Conservation (phyloP, 2,797 vertebrate genomes). For the Echeneis naucrates region DNA sequence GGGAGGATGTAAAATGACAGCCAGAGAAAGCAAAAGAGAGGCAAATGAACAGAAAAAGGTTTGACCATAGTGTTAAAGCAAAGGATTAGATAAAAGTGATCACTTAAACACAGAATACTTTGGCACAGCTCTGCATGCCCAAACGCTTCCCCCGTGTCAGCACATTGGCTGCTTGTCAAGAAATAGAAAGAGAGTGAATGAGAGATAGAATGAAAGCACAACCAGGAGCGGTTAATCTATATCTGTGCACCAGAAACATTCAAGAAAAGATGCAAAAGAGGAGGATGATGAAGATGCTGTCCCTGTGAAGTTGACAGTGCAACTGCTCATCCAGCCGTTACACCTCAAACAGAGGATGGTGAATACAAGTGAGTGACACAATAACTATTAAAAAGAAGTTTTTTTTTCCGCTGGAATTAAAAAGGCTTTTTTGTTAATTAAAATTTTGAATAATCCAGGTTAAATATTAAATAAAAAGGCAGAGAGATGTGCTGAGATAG, state of each 20-base stretch:
- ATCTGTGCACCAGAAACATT: slow-evolving; percentile 19
- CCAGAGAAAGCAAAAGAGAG: slow-evolving; percentile 23
- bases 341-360: slow-evolving; percentile 5
- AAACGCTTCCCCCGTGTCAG: slow-evolving; percentile 74
- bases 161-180: slow-evolving; percentile 73
- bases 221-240: slow-evolving; percentile 32
- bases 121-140: slow-evolving; percentile 61
- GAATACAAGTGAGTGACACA: slow-evolving; percentile 28
- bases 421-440: slow-evolving; percentile 12
- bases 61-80: slow-evolving; percentile 42
- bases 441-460: slow-evolving; percentile 9
- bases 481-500: slow-evolving; percentile 1
- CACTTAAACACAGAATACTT: slow-evolving; percentile 70
- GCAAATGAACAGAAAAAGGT: slow-evolving; percentile 46
- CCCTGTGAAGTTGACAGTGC: not conserved
- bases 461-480: slow-evolving; percentile 2
- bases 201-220: slow-evolving; percentile 43
- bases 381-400: not conserved
- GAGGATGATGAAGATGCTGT: slow-evolving; percentile 6
- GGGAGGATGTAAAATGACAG: slow-evolving; percentile 14
- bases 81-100: slow-evolving; percentile 77
- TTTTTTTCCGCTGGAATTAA: not conserved
- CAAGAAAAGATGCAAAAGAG: slow-evolving; percentile 20
- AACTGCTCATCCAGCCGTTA: not conserved
- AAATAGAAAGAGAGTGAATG: slow-evolving; percentile 51